Percentiles rank a stretch among this genome's conserved stretches.
phyloP scores from a whole-genome alignment of 2,888 invertebrate species.

The Drosophila phalerata region DNA sequence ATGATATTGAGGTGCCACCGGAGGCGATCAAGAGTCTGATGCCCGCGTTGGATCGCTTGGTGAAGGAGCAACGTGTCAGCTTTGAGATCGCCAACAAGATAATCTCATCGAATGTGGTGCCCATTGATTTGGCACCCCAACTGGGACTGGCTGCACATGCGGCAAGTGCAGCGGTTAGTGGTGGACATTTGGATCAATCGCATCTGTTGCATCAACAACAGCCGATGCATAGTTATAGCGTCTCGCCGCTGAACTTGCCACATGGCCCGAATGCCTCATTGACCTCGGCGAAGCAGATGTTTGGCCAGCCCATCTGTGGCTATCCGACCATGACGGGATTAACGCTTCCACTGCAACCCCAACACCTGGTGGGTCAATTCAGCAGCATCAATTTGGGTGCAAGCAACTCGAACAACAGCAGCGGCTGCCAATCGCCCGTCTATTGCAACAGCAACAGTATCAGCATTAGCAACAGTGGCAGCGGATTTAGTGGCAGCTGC shows the following conservation, averaged over 20 bases:
- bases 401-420: slow-evolving; percentile 76
- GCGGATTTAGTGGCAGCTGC: slow-evolving; percentile 83
- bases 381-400: slow-evolving; percentile 78
- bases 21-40: slow-evolving; percentile 87
- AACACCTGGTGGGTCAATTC: slow-evolving; percentile 76
- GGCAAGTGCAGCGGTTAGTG: slow-evolving; percentile 84
- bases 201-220: slow-evolving; percentile 73
- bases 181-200: slow-evolving; percentile 72
- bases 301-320: slow-evolving; percentile 70
- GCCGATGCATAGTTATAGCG: slow-evolving; percentile 84
- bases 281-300: slow-evolving; percentile 71
- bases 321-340: slow-evolving; percentile 51
- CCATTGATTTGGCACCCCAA: slow-evolving; percentile 86
- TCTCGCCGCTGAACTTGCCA: slow-evolving; percentile 83
- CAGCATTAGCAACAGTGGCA: slow-evolving; percentile 82
- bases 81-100: slow-evolving; percentile 86
- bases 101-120: slow-evolving; percentile 86
- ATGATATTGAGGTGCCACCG: slow-evolving; percentile 84
- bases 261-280: slow-evolving; percentile 65
- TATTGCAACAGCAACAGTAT: slow-evolving; percentile 72
- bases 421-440: slow-evolving; percentile 87
- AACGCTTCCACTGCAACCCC: slow-evolving; percentile 53
- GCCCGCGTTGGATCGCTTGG: slow-evolving; percentile 84
- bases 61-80: slow-evolving; percentile 85
- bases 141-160: slow-evolving; percentile 87